Evolutionary conservation across 2,888 invertebrate genomes (phyloP), one percentile per base, ranked within the genome.

Genomic region (Polymixis lichenea): DNA sequence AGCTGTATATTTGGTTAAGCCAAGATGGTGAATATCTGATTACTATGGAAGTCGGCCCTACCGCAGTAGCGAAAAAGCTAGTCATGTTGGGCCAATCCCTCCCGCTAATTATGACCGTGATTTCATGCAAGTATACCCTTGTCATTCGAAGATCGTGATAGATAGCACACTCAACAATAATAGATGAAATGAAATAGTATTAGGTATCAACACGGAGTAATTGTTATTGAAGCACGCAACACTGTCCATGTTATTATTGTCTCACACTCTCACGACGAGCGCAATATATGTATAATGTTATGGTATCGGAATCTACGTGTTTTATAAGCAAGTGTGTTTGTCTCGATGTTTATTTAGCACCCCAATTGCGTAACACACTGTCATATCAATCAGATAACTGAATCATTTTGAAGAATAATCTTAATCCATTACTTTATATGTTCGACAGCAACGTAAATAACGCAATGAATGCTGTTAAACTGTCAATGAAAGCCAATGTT

Each of bases 221-320:
- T 87, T 89, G 90, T 89, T 89, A 82, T 89, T 83, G 68, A 70
- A 82, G 82, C 84, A 89, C 77, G 82, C 83, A 80, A 88, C 75
- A 75, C 77, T 82, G 83, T 80, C 65, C 69, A 67, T 87, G 67
- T 85, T 87, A 81, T 88, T 87, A 83, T 87, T 83, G 81, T 69
- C 71, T 76, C 87, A 83, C 81, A 81, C 80, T 69, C 71, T 76
- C 87, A 83, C 81, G 83, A 71, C 78, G 64, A 55, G 73, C 61
- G 72, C 49, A 78, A 60, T 79, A 79, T 53, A 53, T 84, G 80
- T 55, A 71, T 83, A 75, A 80, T 89, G 85, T 89, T 86, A 89
- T 89, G 84, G 80, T 84, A 85, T 77, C 74, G 77, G 78, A 68
- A 77, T 80, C 71, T 82, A 75, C 55, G 68, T 86, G 87, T 85